These are phyloP conservation scores for Sebastes paucispinis DNA, from an alignment of 2,797 vertebrate species.

Conservation along the genomic window DNA sequence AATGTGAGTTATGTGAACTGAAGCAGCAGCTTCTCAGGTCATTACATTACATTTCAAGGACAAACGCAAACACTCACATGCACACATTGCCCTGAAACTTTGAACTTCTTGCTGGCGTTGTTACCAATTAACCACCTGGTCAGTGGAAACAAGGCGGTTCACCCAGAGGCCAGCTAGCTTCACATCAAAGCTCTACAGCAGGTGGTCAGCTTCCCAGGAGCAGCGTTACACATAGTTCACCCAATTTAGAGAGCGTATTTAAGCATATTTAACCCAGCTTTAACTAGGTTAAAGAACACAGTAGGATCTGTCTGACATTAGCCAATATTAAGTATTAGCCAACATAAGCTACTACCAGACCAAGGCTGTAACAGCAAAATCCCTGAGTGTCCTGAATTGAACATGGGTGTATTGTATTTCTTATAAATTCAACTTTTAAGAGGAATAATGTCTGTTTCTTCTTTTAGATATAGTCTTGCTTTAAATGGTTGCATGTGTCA, in stretches of 20 bases:
- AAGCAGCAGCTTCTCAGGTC: not conserved
- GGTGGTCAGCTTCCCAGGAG: conserved; percentile 50
- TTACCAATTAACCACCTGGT: not conserved
- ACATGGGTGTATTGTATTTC: not conserved
- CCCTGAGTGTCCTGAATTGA: not conserved
- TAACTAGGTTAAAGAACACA: not conserved
- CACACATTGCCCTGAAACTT: not conserved
- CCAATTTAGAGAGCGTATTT: not conserved
- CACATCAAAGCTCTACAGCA: conserved; percentile 37
- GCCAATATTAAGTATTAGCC: not conserved
- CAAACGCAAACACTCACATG: not conserved
- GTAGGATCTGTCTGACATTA: not conserved
- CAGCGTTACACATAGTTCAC: not conserved
- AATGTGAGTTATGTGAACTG: not conserved
- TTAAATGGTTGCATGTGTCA: not conserved
- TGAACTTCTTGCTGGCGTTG: not conserved
- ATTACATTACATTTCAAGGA: not conserved
- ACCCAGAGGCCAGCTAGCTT: conserved; percentile 1
- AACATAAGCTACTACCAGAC: not conserved
- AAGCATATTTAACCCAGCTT: not conserved
- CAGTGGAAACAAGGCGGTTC: conserved; percentile 8
- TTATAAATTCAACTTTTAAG: not conserved
- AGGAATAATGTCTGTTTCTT: not conserved
- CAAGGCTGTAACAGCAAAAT: not conserved
- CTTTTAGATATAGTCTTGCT: not conserved